Conservation (phyloP, 1,140 invertebrate genomes). For the Babylonia areolata region DNA sequence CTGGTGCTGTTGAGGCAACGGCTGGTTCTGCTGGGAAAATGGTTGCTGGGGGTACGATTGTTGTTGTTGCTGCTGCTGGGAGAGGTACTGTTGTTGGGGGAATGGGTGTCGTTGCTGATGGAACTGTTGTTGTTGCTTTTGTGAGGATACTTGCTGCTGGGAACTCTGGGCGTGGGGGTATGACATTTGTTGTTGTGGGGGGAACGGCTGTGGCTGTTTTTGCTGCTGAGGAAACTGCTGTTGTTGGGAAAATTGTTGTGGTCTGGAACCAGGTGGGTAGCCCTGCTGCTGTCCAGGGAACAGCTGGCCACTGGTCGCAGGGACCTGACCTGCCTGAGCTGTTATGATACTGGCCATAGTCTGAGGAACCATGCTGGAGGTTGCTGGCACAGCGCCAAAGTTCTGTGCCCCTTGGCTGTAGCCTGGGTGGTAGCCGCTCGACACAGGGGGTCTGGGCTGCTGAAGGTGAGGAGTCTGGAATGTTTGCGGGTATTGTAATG, state of each 20-base stretch:
- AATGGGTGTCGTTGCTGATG: slow-evolving; percentile 38
- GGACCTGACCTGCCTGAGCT: slow-evolving; percentile 32
- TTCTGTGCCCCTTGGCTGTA: background rate
- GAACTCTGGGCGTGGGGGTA: slow-evolving; percentile 15
- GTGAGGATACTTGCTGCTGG: slow-evolving; percentile 29
- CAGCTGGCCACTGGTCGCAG: slow-evolving; percentile 32
- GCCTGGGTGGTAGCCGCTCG: background rate
- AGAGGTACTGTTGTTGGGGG: slow-evolving; percentile 39
- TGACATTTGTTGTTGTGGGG: slow-evolving; percentile 20
- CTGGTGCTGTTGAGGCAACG: slow-evolving; percentile 25
- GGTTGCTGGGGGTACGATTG: slow-evolving; percentile 25
- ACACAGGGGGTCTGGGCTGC: background rate
- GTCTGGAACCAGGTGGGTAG: slow-evolving; percentile 33
- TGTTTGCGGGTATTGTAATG: background rate
- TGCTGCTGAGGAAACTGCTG: slow-evolving; percentile 36
- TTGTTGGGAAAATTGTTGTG: slow-evolving; percentile 37
- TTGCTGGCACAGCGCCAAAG: background rate
- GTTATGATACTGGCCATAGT: slow-evolving; percentile 11
- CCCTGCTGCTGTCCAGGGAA: slow-evolving; percentile 36
- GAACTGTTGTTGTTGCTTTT: slow-evolving; percentile 43
- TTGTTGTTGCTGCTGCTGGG: slow-evolving; percentile 19
- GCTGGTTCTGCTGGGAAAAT: slow-evolving; percentile 39
- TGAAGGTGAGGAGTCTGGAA: slow-evolving; percentile 1
- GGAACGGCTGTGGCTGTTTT: slow-evolving; percentile 27
- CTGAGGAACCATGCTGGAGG: background rate